Evolutionary conservation across 2,113 vertebrate genomes (phyloP).

Genomic region (Uropsilus gracilis): DNA sequence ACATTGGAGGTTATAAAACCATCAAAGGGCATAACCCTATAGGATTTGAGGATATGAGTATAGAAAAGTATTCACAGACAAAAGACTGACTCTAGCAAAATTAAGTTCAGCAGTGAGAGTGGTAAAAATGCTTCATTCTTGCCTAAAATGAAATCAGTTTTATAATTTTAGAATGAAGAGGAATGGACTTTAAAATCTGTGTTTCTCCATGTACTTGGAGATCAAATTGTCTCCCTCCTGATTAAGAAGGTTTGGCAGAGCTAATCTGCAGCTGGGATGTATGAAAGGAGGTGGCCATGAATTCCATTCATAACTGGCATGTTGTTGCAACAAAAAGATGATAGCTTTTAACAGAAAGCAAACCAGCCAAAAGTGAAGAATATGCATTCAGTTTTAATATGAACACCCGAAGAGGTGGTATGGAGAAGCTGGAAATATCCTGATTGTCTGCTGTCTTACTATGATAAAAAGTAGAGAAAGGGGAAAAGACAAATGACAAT

Average conservation of each 20-base stretch:
- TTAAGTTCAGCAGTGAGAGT: background rate
- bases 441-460: background rate
- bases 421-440: background rate
- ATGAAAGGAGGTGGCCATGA: background rate
- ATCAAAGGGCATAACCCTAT: background rate
- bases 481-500: background rate
- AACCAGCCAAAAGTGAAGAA: background rate
- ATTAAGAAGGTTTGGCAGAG: background rate
- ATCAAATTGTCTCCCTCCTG: background rate
- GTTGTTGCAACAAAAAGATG: background rate
- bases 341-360: background rate
- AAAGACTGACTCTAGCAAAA: background rate
- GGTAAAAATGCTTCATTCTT: background rate
- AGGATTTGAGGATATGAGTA: background rate
- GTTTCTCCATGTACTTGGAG: background rate
- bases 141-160: background rate
- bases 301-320: background rate
- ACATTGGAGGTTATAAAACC: background rate
- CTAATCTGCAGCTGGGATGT: too few species aligned
- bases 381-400: background rate
- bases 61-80: background rate
- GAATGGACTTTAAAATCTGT: background rate
- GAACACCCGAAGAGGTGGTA: background rate
- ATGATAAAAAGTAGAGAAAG: background rate
- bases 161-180: background rate